Conservation (phyloP, 2,888 invertebrate genomes). For the Drosophila flavopinicola region DNA sequence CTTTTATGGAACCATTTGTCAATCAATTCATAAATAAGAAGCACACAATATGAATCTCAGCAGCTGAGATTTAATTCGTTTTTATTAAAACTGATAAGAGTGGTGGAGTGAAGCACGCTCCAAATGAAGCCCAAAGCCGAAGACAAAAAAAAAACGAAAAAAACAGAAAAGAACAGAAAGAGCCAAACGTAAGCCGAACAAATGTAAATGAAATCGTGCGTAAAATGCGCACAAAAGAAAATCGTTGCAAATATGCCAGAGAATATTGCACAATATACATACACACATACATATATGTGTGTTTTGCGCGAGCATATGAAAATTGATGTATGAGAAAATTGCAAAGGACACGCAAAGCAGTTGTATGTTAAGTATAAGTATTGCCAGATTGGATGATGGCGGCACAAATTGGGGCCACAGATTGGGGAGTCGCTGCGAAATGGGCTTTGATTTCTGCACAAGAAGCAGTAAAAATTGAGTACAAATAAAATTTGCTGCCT, state of each 20-base stretch:
- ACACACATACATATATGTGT: too few relatives aligned
- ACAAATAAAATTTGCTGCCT: constrained; percentile 57
- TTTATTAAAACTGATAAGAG: constrained; percentile 64
- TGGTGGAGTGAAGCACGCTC: constrained; percentile 15
- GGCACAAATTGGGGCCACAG: constrained; percentile 38
- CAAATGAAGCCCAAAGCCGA: constrained; percentile 23
- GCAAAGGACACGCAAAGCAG: constrained; percentile 71
- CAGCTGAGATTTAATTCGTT: constrained; percentile 52
- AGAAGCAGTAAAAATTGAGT: constrained; percentile 55
- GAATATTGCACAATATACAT: constrained; percentile 59
- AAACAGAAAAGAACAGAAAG: constrained; percentile 1
- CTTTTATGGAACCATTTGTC: constrained; percentile 22
- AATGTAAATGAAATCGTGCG: constrained; percentile 77
- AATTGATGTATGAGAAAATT: constrained; percentile 75
- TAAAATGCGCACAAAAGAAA: constrained; percentile 72
- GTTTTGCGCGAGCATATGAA: constrained; percentile 55
- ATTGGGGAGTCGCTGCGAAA: constrained; percentile 28
- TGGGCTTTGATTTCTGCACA: constrained; percentile 65
- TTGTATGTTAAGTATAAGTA: constrained; percentile 38
- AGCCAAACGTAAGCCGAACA: constrained; percentile 57
- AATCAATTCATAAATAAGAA: constrained; percentile 46
- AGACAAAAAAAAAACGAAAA: constrained; percentile 32
- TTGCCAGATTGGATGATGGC: constrained; percentile 47
- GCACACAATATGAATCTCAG: constrained; percentile 38
- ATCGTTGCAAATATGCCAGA: constrained; percentile 55